Evolutionary conservation across 2,888 invertebrate genomes (phyloP), one percentile per base, ranked within the genome.

Genomic region (Nebria salina): DNA sequence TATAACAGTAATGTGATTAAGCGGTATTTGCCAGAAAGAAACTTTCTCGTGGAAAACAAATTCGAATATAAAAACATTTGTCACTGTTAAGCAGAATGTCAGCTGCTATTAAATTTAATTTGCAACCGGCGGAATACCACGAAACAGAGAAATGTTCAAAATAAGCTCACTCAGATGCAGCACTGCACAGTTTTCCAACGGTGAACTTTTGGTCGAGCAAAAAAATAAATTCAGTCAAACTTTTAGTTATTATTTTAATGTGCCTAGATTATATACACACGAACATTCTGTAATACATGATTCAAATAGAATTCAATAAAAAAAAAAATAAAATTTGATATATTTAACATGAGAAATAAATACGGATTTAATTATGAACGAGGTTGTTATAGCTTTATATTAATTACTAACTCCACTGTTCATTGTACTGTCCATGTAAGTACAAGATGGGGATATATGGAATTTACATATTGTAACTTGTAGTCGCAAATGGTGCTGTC

Each of bases 91-190:
- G 78, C 74, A 78, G 74, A 78, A 34, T 78, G 78, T 78, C 78
- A 78, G 78, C 74, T 70, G 78, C 78, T 73, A 78, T 78, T 78
- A 78, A 78, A 78, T 78, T 78, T 74, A 78, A 78, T 78, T 78
- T 78, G 65, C 72, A 72, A 65, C 72, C 65, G 34, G 70, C 76
- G 77, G n/a, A 54, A 54, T 7, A 15, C 41, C 34, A 20, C 20
- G 76, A 65, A 41, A 42, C 34, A 41, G 26, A 70, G 20, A 25
- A 68, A 68, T 25, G 68, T 68, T 68, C 15, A 15, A 68, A 68
- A 68, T 68, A 68, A 68, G 7, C 68, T 13, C 25, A 25, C 54
- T 11, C 54, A 54, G 54, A 8, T 54, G 13, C 7, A 13, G 54
- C 4, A 54, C 7, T 54, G 13, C 7, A 54, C 54, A 54, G 54